These are phyloP conservation scores for Bombycilla garrulus DNA, from an alignment of 2,113 vertebrate species.

Conservation along the genomic window DNA sequence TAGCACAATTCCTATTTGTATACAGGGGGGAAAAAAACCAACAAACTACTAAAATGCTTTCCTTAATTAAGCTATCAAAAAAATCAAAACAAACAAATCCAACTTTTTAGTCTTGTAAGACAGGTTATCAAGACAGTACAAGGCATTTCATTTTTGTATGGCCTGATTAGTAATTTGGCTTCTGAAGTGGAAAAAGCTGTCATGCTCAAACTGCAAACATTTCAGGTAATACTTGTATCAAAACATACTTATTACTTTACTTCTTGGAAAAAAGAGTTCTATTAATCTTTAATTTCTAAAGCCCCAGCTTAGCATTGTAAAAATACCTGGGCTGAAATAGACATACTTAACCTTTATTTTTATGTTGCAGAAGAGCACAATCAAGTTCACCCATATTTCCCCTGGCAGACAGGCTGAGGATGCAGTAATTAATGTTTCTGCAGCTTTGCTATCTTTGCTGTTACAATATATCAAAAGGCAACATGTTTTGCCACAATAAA, in stretches of 20 bases:
- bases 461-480: background rate
- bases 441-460: background rate
- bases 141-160: background rate
- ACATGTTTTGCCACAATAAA: background rate
- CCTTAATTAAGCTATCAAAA: background rate
- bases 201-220: background rate
- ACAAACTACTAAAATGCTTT: background rate
- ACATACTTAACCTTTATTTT: background rate
- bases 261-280: background rate
- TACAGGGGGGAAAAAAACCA: fast-evolving
- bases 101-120: background rate
- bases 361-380: background rate
- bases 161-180: background rate
- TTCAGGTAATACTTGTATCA: background rate
- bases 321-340: background rate
- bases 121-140: background rate
- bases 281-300: background rate
- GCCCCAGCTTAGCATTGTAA: background rate
- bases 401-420: background rate
- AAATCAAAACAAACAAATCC: background rate
- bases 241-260: background rate
- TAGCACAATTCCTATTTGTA: background rate
- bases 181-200: background rate
- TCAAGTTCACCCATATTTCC: background rate
- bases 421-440: background rate